These are phyloP conservation scores for Numida meleagris DNA, from an alignment of 2,113 vertebrate genomes.

Conservation along the genomic window DNA sequence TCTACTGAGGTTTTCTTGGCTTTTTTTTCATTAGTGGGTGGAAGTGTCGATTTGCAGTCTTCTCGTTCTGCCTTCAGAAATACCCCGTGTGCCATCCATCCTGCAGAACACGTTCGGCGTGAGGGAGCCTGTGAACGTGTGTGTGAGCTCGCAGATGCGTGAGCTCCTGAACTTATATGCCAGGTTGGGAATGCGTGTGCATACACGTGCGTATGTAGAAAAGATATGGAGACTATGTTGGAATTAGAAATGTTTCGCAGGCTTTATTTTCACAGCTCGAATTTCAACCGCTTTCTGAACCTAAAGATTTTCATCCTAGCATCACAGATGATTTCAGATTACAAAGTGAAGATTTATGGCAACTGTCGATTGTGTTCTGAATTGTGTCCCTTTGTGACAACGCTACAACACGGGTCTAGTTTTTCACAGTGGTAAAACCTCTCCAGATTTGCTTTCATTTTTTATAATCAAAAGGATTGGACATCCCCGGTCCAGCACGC, in stretches of 20 bases:
- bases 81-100: slow-evolving; percentile 32
- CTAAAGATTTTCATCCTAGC: neutral
- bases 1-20: slow-evolving; percentile 59
- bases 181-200: slow-evolving; percentile 8
- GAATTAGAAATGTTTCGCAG: slow-evolving; percentile 19
- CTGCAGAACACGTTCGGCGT: slow-evolving; percentile 6
- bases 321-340: neutral
- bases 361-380: neutral
- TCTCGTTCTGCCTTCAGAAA: slow-evolving; percentile 64
- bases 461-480: neutral
- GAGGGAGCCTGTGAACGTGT: neutral
- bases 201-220: slow-evolving; percentile 38
- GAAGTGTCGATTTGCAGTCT: slow-evolving; percentile 67
- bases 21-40: slow-evolving; percentile 64
- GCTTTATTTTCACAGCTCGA: neutral
- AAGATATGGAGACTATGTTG: neutral
- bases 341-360: neutral
- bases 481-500: neutral
- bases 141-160: slow-evolving; percentile 8
- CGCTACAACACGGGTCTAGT: neutral
- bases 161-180: slow-evolving; percentile 16
- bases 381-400: neutral
- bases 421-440: neutral
- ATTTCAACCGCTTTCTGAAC: slow-evolving; percentile 1
- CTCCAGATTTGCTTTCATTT: neutral